A percentile compares a stretch with the other conserved stretches of the same genome.
Evolutionary conservation across 2,797 vertebrate genomes (phyloP).

Genomic region (Pseudochirops corinnae): DNA sequence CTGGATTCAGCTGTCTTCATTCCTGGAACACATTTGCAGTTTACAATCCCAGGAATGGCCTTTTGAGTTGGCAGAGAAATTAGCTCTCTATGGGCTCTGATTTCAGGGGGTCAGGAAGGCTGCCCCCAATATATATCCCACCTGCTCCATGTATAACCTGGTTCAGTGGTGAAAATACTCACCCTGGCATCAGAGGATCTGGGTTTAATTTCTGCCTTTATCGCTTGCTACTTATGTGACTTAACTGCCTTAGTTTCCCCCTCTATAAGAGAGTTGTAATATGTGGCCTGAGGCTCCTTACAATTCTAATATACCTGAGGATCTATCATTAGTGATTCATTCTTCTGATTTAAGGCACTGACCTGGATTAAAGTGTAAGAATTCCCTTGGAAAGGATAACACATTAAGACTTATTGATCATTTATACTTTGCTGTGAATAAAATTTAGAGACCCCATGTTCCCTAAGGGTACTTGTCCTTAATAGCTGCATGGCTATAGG

Average conservation of each 20-base stretch:
- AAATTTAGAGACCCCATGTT: background rate
- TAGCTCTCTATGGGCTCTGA: background rate
- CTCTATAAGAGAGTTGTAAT: constrained; percentile 27
- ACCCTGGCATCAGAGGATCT: background rate
- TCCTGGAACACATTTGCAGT: constrained; percentile 8
- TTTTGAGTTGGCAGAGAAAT: background rate
- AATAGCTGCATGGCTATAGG: background rate
- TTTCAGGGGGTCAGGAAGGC: constrained; percentile 6
- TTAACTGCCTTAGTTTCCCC: constrained; percentile 4
- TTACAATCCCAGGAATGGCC: background rate
- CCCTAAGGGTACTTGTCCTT: background rate
- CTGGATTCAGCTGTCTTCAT: background rate
- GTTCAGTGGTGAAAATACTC: background rate
- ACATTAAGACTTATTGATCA: background rate
- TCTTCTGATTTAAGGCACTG: background rate
- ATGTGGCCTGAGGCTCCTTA: constrained; percentile 15
- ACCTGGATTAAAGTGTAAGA: background rate
- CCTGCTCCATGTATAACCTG: rapidly evolving
- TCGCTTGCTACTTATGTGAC: background rate
- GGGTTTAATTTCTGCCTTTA: background rate
- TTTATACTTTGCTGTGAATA: background rate
- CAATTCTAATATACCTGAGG: background rate
- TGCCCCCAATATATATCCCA: background rate
- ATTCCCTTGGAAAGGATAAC: background rate
- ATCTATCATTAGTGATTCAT: background rate